Conservation (phyloP, 2,888 invertebrate species). For the Hyles lineata region DNA sequence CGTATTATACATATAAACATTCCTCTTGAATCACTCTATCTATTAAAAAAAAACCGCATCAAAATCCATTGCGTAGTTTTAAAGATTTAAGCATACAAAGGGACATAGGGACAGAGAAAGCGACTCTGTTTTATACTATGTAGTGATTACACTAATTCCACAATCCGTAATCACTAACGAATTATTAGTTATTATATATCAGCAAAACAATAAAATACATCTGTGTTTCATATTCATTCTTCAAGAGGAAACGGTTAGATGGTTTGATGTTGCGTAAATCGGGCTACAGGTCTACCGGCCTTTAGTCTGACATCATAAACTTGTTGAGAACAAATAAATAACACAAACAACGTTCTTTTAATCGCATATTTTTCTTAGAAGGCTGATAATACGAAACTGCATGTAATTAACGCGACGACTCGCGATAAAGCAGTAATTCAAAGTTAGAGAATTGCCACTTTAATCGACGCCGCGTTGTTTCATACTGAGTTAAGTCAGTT, state of each 20-base stretch:
- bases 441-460: constrained; percentile 6
- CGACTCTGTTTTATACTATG: no score
- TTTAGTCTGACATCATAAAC: not conserved
- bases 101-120: no score
- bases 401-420: not conserved
- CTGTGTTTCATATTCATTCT: no score
- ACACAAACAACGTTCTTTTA: not conserved
- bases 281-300: not conserved
- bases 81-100: no score
- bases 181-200: no score
- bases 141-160: no score
- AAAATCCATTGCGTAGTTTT: no score
- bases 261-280: not conserved
- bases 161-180: no score
- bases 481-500: not conserved
- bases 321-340: not conserved
- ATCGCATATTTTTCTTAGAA: not conserved
- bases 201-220: no score
- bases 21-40: no score
- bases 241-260: not conserved
- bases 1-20: no score
- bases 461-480: constrained; percentile 5
- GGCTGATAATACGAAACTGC: not conserved
- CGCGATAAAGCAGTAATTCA: not conserved
- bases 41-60: no score